phyloP scores from a whole-genome alignment of 2,113 vertebrate genomes.

The Bujurquina vittata region DNA sequence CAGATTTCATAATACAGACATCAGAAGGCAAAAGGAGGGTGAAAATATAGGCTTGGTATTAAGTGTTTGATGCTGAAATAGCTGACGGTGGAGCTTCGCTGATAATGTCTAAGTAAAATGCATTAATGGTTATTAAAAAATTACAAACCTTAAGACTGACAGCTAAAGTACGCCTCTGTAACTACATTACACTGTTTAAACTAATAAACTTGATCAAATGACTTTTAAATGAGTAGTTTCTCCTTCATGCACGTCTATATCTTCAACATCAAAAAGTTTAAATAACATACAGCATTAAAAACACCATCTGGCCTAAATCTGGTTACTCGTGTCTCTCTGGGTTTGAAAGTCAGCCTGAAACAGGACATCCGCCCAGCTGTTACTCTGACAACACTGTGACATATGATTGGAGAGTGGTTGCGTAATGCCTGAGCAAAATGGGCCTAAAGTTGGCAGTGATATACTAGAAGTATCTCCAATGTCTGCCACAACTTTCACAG shows the following conservation, averaged over 20 bases:
- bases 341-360: constrained; percentile 69
- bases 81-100: background rate
- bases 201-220: background rate
- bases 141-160: background rate
- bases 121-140: background rate
- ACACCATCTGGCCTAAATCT: constrained; percentile 70
- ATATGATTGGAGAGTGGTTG: constrained; percentile 27
- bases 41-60: background rate
- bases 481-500: constrained; percentile 9
- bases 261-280: constrained; percentile 9
- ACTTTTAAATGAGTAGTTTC: constrained; percentile 22
- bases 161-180: background rate
- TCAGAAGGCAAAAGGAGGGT: background rate
- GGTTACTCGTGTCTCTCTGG: constrained; percentile 46
- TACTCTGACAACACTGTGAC: constrained; percentile 42
- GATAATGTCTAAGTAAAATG: background rate
- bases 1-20: background rate
- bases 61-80: background rate
- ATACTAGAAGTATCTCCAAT: background rate
- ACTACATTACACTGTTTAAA: background rate
- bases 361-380: constrained; percentile 68
- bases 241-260: constrained; percentile 20
- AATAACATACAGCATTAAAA: constrained; percentile 52
- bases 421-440: constrained; percentile 5
- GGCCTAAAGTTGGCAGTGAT: constrained; percentile 12